A percentile compares a stretch with the other conserved stretches of the same genome.
phyloP scores from a whole-genome alignment of 2,888 invertebrate genomes.

The Lepetodrilus schrolli region DNA sequence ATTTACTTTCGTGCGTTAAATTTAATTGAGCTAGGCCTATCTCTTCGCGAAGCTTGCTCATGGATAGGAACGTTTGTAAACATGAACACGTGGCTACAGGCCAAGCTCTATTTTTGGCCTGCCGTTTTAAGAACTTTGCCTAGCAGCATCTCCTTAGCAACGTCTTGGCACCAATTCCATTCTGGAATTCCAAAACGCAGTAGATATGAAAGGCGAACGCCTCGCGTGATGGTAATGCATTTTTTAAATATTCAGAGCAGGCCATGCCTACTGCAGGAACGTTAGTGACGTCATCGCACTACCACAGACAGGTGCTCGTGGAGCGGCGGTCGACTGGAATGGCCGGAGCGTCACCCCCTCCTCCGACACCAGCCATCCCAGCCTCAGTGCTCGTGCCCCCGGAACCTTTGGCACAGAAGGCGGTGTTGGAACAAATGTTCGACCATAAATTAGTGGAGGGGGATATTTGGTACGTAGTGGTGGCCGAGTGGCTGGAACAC shows the following conservation, averaged over 20 bases:
- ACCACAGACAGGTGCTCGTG: not conserved
- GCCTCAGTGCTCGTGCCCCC: conserved; percentile 42
- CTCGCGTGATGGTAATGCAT: no score
- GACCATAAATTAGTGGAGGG: conserved; percentile 64
- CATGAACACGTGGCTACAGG: conserved; percentile 42
- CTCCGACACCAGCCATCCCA: conserved; percentile 1
- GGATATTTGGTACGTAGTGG: conserved; percentile 70
- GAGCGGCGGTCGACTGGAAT: conserved; percentile 25
- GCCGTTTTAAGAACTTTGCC: not conserved
- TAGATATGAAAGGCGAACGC: no score
- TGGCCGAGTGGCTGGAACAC: conserved; percentile 70
- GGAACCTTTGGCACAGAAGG: conserved; percentile 60
- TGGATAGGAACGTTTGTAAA: conserved; percentile 40
- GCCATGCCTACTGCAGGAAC: conserved; percentile 6
- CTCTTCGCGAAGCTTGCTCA: not conserved
- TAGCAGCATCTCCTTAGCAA: conserved; percentile 11
- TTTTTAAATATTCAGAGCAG: conserved; percentile 1
- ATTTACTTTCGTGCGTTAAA: not conserved
- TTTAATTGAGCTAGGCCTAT: not conserved
- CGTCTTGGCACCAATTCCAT: not conserved
- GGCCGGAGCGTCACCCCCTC: conserved; percentile 34
- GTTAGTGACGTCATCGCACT: conserved; percentile 23
- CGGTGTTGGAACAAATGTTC: conserved; percentile 64
- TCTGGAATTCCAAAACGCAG: not conserved
- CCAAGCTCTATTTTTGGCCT: conserved; percentile 28